Conservation (phyloP, 2,888 invertebrate genomes). For the Cactoblastis cactorum region DNA sequence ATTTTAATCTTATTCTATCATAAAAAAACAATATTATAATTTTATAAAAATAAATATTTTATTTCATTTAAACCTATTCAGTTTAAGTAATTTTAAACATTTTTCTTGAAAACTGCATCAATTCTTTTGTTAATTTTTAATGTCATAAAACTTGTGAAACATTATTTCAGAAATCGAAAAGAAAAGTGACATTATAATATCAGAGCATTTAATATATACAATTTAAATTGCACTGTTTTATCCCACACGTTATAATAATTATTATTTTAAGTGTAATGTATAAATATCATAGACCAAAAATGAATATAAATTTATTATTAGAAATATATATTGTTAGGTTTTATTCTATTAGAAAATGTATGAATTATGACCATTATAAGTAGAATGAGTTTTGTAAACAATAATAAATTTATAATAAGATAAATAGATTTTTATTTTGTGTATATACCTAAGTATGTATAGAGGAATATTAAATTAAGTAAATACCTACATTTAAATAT, state of each 20-base stretch:
- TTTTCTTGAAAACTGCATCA: too few species aligned
- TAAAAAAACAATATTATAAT: too few species aligned
- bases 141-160: constrained; percentile 20
- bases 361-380: constrained; percentile 36
- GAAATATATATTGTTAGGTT: constrained; percentile 27
- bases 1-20: not conserved
- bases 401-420: constrained; percentile 45
- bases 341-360: constrained; percentile 15
- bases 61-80: too few species aligned
- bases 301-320: constrained; percentile 27
- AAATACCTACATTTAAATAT: too few species aligned
- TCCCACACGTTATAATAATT: constrained; percentile 46
- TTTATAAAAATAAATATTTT: too few species aligned
- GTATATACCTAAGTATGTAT: too few species aligned
- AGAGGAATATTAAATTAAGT: too few species aligned
- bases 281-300: constrained; percentile 49
- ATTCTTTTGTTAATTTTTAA: constrained; percentile 12
- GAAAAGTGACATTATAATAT: constrained; percentile 20
- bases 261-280: constrained; percentile 29
- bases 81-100: too few species aligned
- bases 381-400: constrained; percentile 34
- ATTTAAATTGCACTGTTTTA: constrained; percentile 54
- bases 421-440: constrained; percentile 18
- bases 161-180: not conserved
- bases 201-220: constrained; percentile 48